These are phyloP conservation scores for Etheostoma cragini DNA, from an alignment of 2,113 vertebrate genomes.

Conservation along the genomic window DNA sequence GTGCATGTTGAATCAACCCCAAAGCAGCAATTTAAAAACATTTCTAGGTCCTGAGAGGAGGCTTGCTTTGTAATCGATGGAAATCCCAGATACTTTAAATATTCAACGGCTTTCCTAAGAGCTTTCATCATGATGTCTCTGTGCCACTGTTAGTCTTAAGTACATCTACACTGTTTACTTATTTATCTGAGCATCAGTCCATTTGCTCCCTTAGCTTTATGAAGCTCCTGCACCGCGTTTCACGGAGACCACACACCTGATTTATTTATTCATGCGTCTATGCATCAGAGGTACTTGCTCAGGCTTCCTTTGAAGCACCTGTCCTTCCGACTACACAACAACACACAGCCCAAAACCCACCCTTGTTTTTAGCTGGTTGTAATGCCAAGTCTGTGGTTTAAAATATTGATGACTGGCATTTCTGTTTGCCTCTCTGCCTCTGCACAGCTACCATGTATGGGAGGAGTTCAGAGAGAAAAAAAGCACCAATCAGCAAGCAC, in stretches of 20 bases:
- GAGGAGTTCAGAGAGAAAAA: constrained; percentile 8
- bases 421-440: constrained; percentile 19
- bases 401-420: constrained; percentile 63
- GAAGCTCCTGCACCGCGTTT: constrained; percentile 47
- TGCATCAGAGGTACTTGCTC: constrained; percentile 40
- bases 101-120: constrained; percentile 54
- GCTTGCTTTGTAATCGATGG: constrained; percentile 10
- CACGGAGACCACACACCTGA: constrained; percentile 34
- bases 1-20: not conserved
- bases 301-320: constrained; percentile 24
- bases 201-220: constrained; percentile 46
- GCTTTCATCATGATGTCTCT: constrained; percentile 44
- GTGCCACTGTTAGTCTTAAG: constrained; percentile 57
- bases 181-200: constrained; percentile 71
- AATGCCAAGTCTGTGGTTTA: constrained; percentile 34
- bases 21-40: not conserved
- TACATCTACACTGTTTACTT: constrained; percentile 71
- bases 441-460: constrained; percentile 22
- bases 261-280: constrained; percentile 75
- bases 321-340: not conserved
- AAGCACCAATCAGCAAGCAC: constrained; percentile 27
- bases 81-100: constrained; percentile 48
- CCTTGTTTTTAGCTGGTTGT: constrained; percentile 25
- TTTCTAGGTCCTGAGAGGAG: not conserved
- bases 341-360: not conserved